Percentiles rank a stretch among this genome's conserved stretches.
Evolutionary conservation across 2,797 vertebrate genomes (phyloP).

Genomic region (Ptychadena robeensis): DNA sequence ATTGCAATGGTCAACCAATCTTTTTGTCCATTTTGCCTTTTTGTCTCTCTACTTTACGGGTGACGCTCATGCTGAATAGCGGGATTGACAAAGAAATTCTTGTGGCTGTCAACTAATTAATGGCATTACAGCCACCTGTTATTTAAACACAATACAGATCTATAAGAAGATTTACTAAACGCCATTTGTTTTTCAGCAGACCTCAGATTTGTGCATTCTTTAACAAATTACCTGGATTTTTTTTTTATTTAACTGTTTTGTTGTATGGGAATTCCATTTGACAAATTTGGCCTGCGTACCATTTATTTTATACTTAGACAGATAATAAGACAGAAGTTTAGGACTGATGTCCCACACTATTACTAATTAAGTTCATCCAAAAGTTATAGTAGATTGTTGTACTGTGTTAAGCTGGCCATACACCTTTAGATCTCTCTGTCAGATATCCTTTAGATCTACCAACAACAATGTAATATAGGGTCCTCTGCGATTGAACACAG

Average conservation of each 20-base stretch:
- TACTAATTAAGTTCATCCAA: no score
- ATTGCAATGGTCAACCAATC: background rate
- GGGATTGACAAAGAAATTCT: background rate
- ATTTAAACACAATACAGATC: constrained; percentile 62
- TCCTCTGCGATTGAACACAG: no score
- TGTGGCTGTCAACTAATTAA: background rate
- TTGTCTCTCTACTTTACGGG: background rate
- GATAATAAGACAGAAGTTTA: background rate
- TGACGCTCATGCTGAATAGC: background rate
- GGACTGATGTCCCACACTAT: no score
- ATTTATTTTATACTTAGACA: background rate
- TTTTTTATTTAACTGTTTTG: background rate
- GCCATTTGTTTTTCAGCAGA: background rate
- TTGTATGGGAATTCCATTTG: background rate
- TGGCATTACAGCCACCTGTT: constrained; percentile 7
- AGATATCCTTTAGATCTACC: no score
- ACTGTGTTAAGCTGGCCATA: no score
- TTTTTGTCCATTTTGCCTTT: background rate
- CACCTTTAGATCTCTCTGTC: no score
- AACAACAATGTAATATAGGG: no score
- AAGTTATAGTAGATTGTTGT: no score
- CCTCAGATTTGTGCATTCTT: background rate
- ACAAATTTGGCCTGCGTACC: background rate
- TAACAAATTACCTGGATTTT: background rate
- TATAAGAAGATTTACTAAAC: background rate